These are phyloP conservation scores for Felis chaus DNA, from an alignment of 2,113 vertebrate species.

Conservation along the genomic window DNA sequence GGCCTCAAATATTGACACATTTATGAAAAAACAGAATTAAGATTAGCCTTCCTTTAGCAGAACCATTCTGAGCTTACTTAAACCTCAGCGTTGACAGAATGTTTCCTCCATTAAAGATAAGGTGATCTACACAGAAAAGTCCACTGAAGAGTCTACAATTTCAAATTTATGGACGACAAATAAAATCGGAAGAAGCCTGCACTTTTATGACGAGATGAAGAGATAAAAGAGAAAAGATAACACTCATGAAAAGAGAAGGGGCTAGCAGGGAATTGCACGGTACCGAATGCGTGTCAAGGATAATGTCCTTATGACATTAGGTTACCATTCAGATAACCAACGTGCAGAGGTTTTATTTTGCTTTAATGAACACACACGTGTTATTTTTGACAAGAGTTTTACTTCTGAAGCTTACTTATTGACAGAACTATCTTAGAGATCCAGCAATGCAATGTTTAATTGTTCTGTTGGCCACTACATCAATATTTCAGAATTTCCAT, in stretches of 20 bases:
- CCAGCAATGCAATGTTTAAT: not conserved
- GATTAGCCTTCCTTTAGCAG: not conserved
- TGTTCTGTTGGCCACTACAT: not conserved
- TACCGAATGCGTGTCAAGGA: not conserved
- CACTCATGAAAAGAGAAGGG: not conserved
- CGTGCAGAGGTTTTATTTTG: not conserved
- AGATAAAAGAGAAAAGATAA: not conserved
- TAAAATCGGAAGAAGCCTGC: not conserved
- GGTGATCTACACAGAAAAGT: not conserved
- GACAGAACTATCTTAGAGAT: not conserved
- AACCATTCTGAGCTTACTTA: not conserved
- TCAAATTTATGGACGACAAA: not conserved
- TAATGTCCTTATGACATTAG: too few species aligned
- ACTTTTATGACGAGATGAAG: not conserved
- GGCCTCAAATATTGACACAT: slow-evolving; percentile 31
- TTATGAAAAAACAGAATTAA: not conserved
- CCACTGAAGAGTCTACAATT: not conserved
- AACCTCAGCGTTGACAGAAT: not conserved
- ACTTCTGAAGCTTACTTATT: not conserved
- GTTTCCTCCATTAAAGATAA: not conserved
- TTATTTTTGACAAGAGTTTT: not conserved
- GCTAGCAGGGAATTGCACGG: not conserved
- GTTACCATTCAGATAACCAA: not conserved
- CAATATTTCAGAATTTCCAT: not conserved
- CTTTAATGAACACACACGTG: not conserved